These are phyloP conservation scores for Drosophila seguyi DNA, from an alignment of 1,140 invertebrate species.

Conservation along the genomic window DNA sequence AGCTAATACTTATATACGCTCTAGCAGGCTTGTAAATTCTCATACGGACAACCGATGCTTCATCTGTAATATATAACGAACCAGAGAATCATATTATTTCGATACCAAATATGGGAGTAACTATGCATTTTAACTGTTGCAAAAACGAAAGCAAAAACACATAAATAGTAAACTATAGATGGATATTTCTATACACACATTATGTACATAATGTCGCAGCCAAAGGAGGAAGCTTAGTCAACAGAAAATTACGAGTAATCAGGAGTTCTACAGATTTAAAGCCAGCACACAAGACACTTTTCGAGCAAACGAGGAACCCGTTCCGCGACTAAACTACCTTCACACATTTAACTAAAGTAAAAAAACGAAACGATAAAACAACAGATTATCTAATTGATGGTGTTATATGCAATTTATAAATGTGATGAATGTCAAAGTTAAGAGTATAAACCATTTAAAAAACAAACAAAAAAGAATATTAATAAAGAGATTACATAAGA, in stretches of 20 bases:
- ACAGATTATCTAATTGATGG: conserved; percentile 77
- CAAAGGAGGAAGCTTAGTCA: conserved; percentile 52
- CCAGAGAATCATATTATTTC: conserved; percentile 68
- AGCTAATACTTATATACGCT: conserved; percentile 37
- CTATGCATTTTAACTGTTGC: conserved; percentile 69
- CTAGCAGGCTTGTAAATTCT: conserved; percentile 74
- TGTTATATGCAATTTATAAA: conserved; percentile 84
- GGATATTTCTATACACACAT: conserved; percentile 46
- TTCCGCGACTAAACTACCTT: conserved; percentile 81
- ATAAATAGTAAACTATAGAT: conserved; percentile 50
- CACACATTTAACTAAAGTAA: conserved; percentile 69
- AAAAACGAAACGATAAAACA: conserved; percentile 24
- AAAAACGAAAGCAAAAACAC: conserved; percentile 31
- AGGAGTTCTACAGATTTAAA: conserved; percentile 42
- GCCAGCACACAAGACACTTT: conserved; percentile 70
- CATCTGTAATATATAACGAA: conserved; percentile 75
- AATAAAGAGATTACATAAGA: conserved; percentile 51
- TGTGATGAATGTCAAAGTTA: conserved; percentile 83
- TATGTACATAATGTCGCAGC: conserved; percentile 62
- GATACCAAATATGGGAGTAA: conserved; percentile 41
- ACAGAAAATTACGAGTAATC: conserved; percentile 31
- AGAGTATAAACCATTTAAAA: conserved; percentile 61
- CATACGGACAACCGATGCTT: conserved; percentile 71
- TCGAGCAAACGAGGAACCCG: conserved; percentile 76
- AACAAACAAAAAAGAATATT: conserved; percentile 13